A percentile compares a stretch with the other conserved stretches of the same genome.
These are phyloP conservation scores for Dermolepida albohirtum DNA, from an alignment of 2,888 invertebrate genomes.

Conservation along the genomic window DNA sequence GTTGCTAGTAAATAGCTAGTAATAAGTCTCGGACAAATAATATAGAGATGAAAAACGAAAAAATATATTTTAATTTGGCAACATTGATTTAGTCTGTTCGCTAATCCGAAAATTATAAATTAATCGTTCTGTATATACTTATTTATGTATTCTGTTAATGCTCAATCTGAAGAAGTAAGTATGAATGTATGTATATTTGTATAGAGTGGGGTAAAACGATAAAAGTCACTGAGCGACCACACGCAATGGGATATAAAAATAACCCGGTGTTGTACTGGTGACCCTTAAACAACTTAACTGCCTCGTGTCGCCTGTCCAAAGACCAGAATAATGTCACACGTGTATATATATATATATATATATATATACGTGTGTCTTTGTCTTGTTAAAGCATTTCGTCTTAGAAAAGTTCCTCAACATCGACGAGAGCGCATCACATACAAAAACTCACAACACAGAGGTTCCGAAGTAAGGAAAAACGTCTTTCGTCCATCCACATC, in stretches of 20 bases:
- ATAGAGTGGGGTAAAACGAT: slow-evolving; percentile 41
- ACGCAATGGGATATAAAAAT: slow-evolving; percentile 52
- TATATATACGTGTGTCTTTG: slow-evolving; percentile 29
- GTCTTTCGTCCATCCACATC: too few species aligned
- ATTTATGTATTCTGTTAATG: background rate
- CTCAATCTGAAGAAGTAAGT: background rate
- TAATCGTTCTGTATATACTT: background rate
- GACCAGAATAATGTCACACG: slow-evolving; percentile 38
- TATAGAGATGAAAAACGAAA: too few species aligned
- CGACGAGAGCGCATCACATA: too few species aligned
- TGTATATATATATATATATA: background rate
- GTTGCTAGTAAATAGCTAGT: too few species aligned
- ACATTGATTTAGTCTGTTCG: too few species aligned
- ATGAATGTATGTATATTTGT: slow-evolving; percentile 6
- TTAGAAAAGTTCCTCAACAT: background rate
- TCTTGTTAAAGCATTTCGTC: slow-evolving; percentile 23
- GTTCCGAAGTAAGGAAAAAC: too few species aligned
- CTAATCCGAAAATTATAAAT: too few species aligned
- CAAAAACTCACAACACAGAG: too few species aligned
- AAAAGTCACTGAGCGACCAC: slow-evolving; percentile 52
- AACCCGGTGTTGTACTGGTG: slow-evolving; percentile 44
- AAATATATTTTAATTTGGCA: too few species aligned
- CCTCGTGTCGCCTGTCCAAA: slow-evolving; percentile 47
- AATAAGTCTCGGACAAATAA: too few species aligned
- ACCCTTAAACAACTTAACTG: slow-evolving; percentile 48